Conservation (phyloP, 2,888 invertebrate genomes). For the Lacanobia wlatinum region DNA sequence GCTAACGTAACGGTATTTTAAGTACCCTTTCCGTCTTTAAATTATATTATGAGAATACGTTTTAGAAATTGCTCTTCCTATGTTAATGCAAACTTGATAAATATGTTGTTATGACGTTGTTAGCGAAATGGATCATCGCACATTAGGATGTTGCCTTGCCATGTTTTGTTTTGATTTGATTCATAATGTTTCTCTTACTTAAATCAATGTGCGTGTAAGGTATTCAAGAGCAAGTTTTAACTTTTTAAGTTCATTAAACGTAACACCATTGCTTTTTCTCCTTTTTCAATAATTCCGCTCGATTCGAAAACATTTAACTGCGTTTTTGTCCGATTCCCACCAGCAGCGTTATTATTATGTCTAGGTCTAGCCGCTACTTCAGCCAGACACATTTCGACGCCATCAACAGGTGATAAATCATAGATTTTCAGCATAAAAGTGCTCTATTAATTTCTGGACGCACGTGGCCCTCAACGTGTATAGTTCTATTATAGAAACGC, state of each 20-base stretch:
- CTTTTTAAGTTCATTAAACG: neutral
- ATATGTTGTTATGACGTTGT: conserved; percentile 25
- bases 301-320: conserved; percentile 5
- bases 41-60: conserved; percentile 28
- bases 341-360: neutral
- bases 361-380: neutral
- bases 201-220: neutral
- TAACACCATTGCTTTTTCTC: neutral
- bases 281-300: conserved; percentile 11
- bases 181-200: conserved; percentile 2
- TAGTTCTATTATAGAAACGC: conserved; percentile 29
- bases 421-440: conserved; percentile 42
- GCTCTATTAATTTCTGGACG: conserved; percentile 26
- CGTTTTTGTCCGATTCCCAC: neutral
- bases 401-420: conserved; percentile 30
- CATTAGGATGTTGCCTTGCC: neutral
- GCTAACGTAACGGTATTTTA: conserved; percentile 37
- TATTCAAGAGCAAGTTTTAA: neutral
- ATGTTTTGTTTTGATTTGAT: conserved; percentile 24
- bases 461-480: conserved; percentile 49
- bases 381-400: neutral
- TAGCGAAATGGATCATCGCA: neutral
- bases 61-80: conserved; percentile 29
- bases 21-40: conserved; percentile 27
- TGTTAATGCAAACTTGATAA: conserved; percentile 12